phyloP scores from a whole-genome alignment of 2,797 vertebrate species.

The Pseudocheirus occidentalis region DNA sequence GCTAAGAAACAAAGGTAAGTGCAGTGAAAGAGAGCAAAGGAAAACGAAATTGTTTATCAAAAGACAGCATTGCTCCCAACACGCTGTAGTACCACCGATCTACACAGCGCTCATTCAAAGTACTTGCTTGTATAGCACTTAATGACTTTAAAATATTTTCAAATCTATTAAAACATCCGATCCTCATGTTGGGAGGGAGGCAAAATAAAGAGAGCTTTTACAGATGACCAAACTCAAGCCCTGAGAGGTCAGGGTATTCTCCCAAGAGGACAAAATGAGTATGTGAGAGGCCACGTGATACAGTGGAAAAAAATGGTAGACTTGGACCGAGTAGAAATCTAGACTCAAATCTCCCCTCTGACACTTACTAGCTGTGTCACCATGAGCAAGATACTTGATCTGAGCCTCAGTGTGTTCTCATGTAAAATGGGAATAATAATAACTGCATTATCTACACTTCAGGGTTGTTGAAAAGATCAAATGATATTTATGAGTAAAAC shows the following conservation, averaged over 20 bases:
- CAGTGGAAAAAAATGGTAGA: too few species aligned
- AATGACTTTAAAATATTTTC: background rate
- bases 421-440: background rate
- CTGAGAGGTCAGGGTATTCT: background rate
- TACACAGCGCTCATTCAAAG: background rate
- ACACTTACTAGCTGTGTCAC: background rate
- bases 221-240: background rate
- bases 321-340: too few species aligned
- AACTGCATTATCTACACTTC: background rate
- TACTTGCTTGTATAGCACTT: background rate
- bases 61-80: background rate
- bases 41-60: background rate
- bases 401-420: background rate
- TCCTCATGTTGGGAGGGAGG: background rate
- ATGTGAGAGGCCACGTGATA: background rate
- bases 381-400: background rate
- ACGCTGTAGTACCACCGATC: background rate
- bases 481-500: background rate
- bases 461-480: background rate
- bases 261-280: background rate
- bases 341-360: background rate
- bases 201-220: background rate
- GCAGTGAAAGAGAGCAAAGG: background rate
- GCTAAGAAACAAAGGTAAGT: background rate
- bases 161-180: background rate